A percentile compares a stretch with the other conserved stretches of the same genome.
phyloP scores from a whole-genome alignment of 2,888 invertebrate species.

The Agonopterix subpropinquella region DNA sequence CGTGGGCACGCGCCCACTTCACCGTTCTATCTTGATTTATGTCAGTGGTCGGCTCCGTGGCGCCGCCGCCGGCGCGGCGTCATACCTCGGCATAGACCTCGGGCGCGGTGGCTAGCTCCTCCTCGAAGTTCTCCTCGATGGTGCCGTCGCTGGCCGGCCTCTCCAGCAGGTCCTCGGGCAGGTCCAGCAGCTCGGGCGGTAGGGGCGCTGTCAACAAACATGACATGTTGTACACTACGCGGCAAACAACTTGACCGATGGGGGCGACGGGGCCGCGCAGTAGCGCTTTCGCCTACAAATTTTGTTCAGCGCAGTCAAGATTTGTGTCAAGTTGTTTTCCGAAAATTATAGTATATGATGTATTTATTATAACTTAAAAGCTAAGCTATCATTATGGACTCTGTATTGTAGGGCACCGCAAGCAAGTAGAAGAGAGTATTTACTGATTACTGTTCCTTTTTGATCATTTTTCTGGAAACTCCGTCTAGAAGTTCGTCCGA shows the following conservation, averaged over 20 bases:
- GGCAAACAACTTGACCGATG: not conserved
- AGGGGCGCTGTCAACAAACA: constrained; percentile 38
- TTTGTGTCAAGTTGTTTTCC: not conserved
- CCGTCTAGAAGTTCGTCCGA: too few species aligned
- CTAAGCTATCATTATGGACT: too few species aligned
- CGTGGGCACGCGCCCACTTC: too few species aligned
- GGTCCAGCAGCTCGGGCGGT: constrained; percentile 54
- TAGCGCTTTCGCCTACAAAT: not conserved
- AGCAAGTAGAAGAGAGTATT: too few species aligned
- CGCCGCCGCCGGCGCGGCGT: too few species aligned
- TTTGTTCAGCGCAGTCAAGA: not conserved
- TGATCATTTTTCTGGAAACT: too few species aligned
- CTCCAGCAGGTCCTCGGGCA: constrained; percentile 42
- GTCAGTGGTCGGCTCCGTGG: too few species aligned
- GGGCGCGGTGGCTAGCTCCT: constrained; percentile 84
- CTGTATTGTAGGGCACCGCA: too few species aligned
- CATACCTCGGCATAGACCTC: constrained; percentile 57
- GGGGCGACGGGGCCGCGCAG: not conserved
- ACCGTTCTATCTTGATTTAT: too few species aligned
- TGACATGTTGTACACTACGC: not conserved
- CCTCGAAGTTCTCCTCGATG: constrained; percentile 94
- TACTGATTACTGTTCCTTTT: too few species aligned
- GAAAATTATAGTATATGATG: too few species aligned
- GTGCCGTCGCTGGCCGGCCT: constrained; percentile 88
- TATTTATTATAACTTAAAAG: too few species aligned